Evolutionary conservation across 1,140 invertebrate species (phyloP).

Genomic region (Babylonia areolata): DNA sequence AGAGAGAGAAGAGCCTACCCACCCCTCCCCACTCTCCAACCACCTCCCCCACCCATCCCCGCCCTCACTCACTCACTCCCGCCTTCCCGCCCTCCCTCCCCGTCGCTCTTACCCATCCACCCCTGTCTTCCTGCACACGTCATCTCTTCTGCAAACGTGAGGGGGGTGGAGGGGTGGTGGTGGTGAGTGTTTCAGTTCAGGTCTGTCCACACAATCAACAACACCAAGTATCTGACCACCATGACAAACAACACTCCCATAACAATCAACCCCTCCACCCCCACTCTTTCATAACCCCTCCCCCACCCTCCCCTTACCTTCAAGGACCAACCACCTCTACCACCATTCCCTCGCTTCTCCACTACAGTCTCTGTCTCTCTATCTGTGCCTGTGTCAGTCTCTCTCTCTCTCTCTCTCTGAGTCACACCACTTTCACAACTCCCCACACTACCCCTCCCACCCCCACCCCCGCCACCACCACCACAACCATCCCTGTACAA

Average conservation of each 20-base stretch:
- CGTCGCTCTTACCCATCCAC: not conserved
- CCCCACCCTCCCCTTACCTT: not conserved
- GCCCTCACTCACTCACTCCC: not conserved
- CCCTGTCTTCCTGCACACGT: not conserved
- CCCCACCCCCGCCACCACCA: constrained; percentile 5
- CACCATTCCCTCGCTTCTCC: no score
- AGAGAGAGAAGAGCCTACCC: constrained; percentile 1
- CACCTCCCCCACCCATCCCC: not conserved
- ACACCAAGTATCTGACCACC: no score
- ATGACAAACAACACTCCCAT: no score
- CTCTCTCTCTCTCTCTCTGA: no score
- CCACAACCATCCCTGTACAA: not conserved
- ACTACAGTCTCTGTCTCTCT: no score
- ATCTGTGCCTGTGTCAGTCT: no score
- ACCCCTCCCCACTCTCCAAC: not conserved
- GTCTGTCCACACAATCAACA: no score
- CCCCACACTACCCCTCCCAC: not conserved
- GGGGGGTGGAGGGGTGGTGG: no score
- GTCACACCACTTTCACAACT: not conserved
- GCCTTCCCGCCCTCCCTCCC: not conserved
- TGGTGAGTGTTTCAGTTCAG: no score
- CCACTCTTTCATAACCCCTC: not conserved
- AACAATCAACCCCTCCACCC: not conserved
- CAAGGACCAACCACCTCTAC: not conserved
- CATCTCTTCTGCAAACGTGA: no score